phyloP scores from a whole-genome alignment of 2,888 invertebrate genomes.

The Idaea aversata region DNA sequence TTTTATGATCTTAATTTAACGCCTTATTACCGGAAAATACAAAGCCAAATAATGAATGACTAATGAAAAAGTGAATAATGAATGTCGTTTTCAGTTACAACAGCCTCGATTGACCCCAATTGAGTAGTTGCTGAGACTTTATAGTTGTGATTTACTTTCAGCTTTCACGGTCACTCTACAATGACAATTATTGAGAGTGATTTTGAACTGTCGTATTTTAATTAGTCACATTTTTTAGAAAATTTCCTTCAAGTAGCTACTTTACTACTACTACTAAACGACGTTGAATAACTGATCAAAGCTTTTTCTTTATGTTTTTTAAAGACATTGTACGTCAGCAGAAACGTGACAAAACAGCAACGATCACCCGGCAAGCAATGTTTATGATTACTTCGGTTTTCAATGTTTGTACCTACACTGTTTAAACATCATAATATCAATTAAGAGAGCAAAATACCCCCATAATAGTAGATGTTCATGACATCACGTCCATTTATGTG shows the following conservation, averaged over 20 bases:
- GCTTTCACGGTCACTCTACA: not conserved
- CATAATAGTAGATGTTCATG: not conserved
- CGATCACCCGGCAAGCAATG: not conserved
- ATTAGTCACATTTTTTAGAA: not conserved
- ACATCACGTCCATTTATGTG: not conserved
- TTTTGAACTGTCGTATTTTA: not conserved
- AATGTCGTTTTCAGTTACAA: not conserved
- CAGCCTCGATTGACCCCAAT: not conserved
- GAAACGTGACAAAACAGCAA: not conserved
- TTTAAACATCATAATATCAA: not conserved
- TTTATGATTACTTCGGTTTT: not conserved
- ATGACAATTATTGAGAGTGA: not conserved
- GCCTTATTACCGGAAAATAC: too few relatives aligned
- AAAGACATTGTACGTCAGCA: not conserved
- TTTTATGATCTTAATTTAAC: too few relatives aligned
- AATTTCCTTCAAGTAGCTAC: too few relatives aligned
- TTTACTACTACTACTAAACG: too few relatives aligned
- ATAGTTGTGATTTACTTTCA: not conserved
- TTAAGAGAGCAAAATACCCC: not conserved
- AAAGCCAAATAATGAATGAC: not conserved
- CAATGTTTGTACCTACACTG: not conserved
- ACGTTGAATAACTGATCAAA: not conserved
- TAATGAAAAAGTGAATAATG: not conserved
- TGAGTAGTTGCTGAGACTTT: not conserved
- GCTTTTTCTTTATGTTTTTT: not conserved